phyloP scores from a whole-genome alignment of 2,113 vertebrate species.

The Rhegmatorhina hoffmannsi region DNA sequence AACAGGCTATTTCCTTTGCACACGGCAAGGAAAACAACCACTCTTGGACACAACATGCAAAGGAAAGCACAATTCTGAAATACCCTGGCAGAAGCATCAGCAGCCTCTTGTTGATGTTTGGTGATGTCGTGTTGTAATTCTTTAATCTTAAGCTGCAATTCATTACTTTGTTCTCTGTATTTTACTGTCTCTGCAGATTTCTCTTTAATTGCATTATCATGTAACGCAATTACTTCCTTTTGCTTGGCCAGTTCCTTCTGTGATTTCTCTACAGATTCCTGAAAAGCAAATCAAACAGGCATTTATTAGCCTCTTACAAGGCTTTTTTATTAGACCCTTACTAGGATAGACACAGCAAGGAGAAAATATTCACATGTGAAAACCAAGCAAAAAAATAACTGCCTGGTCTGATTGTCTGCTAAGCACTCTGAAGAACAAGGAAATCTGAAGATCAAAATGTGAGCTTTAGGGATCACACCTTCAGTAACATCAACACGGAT shows the following conservation, averaged over 20 bases:
- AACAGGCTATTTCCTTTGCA: neutral
- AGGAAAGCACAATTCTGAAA: neutral
- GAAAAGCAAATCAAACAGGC: neutral
- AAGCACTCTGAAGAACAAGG: neutral
- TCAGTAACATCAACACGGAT: neutral
- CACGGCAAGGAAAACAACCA: neutral
- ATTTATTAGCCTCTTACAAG: neutral
- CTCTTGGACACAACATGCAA: neutral
- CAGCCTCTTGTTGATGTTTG: conserved; percentile 83
- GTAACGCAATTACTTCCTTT: conserved; percentile 83
- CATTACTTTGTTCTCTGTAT: conserved; percentile 83
- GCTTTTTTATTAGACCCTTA: neutral
- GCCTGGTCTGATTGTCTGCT: neutral
- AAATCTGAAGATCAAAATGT: neutral
- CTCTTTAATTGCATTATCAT: conserved; percentile 84
- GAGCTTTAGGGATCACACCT: neutral
- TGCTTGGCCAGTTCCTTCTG: conserved; percentile 85
- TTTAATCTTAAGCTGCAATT: conserved; percentile 88
- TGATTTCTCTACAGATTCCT: conserved; percentile 85
- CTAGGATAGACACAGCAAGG: neutral
- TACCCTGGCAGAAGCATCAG: conserved; percentile 86
- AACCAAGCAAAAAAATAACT: neutral
- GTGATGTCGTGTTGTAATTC: conserved; percentile 86
- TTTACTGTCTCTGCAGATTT: conserved; percentile 80
- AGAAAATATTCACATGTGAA: neutral